Conservation (phyloP, 2,888 invertebrate genomes). For the Oxytorus armatus region DNA sequence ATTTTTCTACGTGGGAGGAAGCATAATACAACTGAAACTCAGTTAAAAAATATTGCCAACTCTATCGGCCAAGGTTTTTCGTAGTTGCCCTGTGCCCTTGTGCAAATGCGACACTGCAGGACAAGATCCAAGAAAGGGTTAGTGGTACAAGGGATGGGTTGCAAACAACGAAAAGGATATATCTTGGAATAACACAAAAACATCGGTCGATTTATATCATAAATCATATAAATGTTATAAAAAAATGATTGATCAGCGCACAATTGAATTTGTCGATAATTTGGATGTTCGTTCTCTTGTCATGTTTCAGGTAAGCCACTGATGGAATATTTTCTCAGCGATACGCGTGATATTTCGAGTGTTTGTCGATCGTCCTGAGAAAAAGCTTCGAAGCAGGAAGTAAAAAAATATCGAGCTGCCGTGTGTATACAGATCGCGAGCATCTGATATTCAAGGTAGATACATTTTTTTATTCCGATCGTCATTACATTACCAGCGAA, state of each 20-base stretch:
- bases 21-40: too few species aligned
- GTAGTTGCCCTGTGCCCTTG: too few species aligned
- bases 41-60: too few species aligned
- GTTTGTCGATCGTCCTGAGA: slow-evolving; percentile 10
- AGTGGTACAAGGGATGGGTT: too few species aligned
- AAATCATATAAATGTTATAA: too few species aligned
- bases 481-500: background rate
- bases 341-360: slow-evolving; percentile 12
- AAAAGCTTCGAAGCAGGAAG: slow-evolving; percentile 1
- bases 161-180: too few species aligned
- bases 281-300: slow-evolving; percentile 31
- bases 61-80: too few species aligned
- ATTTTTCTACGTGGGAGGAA: too few species aligned
- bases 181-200: too few species aligned
- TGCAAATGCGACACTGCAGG: too few species aligned
- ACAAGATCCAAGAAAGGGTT: too few species aligned
- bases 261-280: slow-evolving; percentile 13
- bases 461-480: background rate
- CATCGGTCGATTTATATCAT: too few species aligned
- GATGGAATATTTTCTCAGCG: slow-evolving; percentile 33
- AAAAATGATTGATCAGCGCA: background rate
- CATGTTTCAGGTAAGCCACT: slow-evolving; percentile 74
- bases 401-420: background rate
- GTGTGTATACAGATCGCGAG: background rate
- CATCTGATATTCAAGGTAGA: slow-evolving; percentile 28